Conservation (phyloP, 2,113 vertebrate genomes). For the Cathartes aura region DNA sequence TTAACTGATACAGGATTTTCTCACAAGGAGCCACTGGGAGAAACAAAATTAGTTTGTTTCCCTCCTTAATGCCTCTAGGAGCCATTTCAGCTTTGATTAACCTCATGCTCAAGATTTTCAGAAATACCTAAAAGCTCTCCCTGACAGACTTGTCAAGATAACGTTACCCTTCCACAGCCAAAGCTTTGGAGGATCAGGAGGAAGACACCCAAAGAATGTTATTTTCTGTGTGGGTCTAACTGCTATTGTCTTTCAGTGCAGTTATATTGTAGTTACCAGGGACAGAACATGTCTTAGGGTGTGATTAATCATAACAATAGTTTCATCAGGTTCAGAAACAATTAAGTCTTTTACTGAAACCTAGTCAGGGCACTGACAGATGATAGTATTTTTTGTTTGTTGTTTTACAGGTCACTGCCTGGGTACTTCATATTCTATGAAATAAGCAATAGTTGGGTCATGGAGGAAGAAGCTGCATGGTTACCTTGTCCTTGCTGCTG, state of each 20-base stretch:
- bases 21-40: background rate
- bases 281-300: background rate
- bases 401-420: background rate
- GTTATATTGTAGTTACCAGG: background rate
- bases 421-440: background rate
- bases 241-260: background rate
- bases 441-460: background rate
- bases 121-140: background rate
- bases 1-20: background rate
- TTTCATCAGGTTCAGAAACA: background rate
- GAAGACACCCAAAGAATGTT: background rate
- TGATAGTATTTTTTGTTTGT: background rate
- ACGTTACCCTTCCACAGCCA: background rate
- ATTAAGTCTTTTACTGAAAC: background rate
- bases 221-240: background rate
- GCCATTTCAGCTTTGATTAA: background rate
- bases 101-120: background rate
- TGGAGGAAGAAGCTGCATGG: background rate
- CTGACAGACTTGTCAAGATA: background rate
- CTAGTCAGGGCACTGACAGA: background rate
- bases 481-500: background rate
- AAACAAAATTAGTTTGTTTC: background rate
- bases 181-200: background rate
- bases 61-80: background rate
- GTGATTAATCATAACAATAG: background rate